Evolutionary conservation across 2,888 invertebrate species (phyloP).

Genomic region (Graphium colonna): DNA sequence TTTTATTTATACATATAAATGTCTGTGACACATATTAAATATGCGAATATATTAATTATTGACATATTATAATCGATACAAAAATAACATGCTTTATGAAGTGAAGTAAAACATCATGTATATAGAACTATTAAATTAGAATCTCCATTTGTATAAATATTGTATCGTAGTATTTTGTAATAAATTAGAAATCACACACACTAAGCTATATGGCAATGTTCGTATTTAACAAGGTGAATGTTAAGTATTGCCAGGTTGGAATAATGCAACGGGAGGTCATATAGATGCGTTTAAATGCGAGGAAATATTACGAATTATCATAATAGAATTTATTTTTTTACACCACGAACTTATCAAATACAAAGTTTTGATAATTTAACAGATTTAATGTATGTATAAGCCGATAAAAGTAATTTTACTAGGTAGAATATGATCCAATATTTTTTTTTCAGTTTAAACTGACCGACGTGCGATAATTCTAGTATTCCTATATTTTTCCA

Average conservation of each 20-base stretch:
- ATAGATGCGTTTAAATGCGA: too few species aligned
- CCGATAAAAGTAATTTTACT: background rate
- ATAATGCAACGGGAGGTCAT: background rate
- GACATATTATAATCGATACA: background rate
- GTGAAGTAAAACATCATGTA: conserved; percentile 5
- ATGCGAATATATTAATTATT: background rate
- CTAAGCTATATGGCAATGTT: too few species aligned
- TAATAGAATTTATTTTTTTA: conserved; percentile 19
- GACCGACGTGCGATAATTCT: too few species aligned
- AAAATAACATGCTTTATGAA: background rate
- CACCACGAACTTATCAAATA: background rate
- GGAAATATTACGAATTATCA: background rate
- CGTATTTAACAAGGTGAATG: too few species aligned
- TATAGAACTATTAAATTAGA: conserved; percentile 15
- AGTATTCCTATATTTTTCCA: too few species aligned
- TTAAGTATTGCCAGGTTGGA: background rate
- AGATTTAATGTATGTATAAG: background rate
- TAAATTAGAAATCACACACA: background rate
- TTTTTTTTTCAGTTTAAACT: background rate
- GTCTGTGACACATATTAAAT: too few species aligned
- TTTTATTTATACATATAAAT: too few species aligned
- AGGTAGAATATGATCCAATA: background rate
- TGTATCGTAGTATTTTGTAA: conserved; percentile 16
- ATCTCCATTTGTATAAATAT: conserved; percentile 22
- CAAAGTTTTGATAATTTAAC: background rate